Evolutionary conservation across 37 sponge, comb jelly and placozoan genomes (phyloP), one percentile per base, ranked within the genome.

Genomic region (Mnemiopsis leidyi): DNA sequence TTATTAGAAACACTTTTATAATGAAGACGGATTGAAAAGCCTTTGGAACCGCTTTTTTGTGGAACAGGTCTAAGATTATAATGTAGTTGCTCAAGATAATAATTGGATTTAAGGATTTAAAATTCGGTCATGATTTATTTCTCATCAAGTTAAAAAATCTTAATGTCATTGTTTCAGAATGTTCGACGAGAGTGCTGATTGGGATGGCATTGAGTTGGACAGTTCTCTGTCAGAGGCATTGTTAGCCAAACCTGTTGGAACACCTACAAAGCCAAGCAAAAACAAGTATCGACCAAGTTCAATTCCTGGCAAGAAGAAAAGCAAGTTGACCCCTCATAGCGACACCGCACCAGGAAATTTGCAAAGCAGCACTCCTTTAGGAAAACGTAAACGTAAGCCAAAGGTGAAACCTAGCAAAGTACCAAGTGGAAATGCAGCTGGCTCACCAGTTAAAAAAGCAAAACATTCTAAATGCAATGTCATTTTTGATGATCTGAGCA

Each of bases 121-220:
- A n/a, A n/a, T n/a, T n/a, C n/a, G n/a, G n/a, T n/a, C n/a, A n/a
- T n/a, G n/a, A n/a, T n/a, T n/a, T n/a, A n/a, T n/a, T n/a, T n/a
- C n/a, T n/a, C n/a, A n/a, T n/a, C n/a, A n/a, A n/a, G n/a, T n/a
- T n/a, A n/a, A n/a, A n/a, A n/a, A n/a, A 67, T 20, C 68, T 67
- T 20, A 67, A 13, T 21, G 18, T 67, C 20, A 67, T 20, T 67
- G 13, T 71, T 29, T 7, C 82, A 39, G 24, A 25, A 85, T 85
- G 90, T 85, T 85, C 39, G 90, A 85, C 16, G 90, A 85, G 29
- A 40, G 23, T n/a, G 48, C 40, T 13, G 90, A 36, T 37, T 85
- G 90, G 90, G 90, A 40, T n/a, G 90, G 36, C 0, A 40, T 40
- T 25, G 90, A 85, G 24, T 37, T 85, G 7, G 61, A 85, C 30